These are phyloP conservation scores for Chaetodon auriga DNA, from an alignment of 2,113 vertebrate species.

Conservation along the genomic window DNA sequence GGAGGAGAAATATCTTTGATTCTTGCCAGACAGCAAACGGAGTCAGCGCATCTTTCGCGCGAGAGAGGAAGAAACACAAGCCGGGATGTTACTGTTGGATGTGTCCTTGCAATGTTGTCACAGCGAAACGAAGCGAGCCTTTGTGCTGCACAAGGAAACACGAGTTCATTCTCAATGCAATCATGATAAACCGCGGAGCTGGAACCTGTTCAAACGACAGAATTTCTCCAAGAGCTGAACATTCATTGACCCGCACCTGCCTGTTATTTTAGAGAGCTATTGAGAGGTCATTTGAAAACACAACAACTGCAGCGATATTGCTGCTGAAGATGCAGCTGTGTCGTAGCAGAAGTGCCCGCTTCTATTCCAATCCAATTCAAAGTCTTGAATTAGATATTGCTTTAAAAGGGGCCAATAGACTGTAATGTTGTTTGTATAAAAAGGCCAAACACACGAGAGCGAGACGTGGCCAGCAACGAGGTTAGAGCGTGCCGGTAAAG, in stretches of 20 bases:
- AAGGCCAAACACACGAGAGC: conserved; percentile 54
- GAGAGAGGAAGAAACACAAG: background rate
- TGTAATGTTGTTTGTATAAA: conserved; percentile 66
- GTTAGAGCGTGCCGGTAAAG: conserved; percentile 47
- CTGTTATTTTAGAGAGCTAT: background rate
- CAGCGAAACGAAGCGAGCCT: background rate
- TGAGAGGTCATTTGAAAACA: conserved; percentile 19
- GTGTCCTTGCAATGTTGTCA: background rate
- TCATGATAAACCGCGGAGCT: background rate
- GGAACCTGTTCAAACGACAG: background rate
- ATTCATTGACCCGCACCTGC: background rate
- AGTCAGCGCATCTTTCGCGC: conserved; percentile 4
- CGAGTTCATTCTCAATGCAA: background rate
- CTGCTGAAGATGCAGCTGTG: conserved; percentile 18
- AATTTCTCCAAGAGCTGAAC: conserved; percentile 1
- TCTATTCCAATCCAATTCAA: conserved; percentile 36
- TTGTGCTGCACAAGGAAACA: background rate
- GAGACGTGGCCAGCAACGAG: conserved; percentile 31
- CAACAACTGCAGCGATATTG: conserved; percentile 22
- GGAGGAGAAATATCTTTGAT: conserved; percentile 23
- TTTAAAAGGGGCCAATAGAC: conserved; percentile 42
- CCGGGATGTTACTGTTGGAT: background rate
- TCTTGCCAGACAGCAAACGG: conserved; percentile 41
- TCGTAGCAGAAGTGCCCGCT: conserved; percentile 30
- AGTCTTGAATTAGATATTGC: conserved; percentile 31